Conservation (phyloP, 2,888 invertebrate genomes). For the Drosophila formosana region DNA sequence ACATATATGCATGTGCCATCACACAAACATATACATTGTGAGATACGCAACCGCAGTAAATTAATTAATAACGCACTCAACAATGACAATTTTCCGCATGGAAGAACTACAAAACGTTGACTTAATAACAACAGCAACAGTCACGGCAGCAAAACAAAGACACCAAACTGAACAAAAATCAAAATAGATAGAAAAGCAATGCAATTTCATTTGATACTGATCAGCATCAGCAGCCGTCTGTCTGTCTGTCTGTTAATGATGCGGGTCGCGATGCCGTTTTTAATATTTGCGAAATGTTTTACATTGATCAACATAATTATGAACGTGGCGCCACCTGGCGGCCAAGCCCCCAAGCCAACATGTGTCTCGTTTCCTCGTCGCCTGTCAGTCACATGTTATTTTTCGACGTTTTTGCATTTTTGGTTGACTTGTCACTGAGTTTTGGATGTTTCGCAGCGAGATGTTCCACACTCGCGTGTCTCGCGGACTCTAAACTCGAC, state of each 20-base stretch:
- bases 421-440: conserved; percentile 37
- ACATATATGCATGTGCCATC: conserved; percentile 1
- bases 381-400: conserved; percentile 26
- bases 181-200: conserved; percentile 37
- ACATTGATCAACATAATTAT: conserved; percentile 55
- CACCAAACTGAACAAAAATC: conserved; percentile 51
- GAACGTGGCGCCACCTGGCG: conserved; percentile 43
- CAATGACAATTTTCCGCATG: conserved; percentile 80
- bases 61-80: conserved; percentile 78
- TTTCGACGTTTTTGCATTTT: conserved; percentile 30
- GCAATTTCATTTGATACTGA: conserved; percentile 52
- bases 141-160: conserved; percentile 21
- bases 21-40: conserved; percentile 12
- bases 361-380: not conserved
- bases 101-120: conserved; percentile 62
- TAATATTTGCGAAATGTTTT: conserved; percentile 17
- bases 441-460: conserved; percentile 25
- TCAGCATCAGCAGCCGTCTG: conserved; percentile 24
- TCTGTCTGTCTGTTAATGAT: conserved; percentile 17
- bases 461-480: conserved; percentile 11
- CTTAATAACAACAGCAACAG: conserved; percentile 32
- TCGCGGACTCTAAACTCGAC: conserved; percentile 28
- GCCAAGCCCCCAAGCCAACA: not conserved
- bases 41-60: conserved; percentile 64
- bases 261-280: conserved; percentile 32